Base-by-base conservation (phyloP, 64 coral and sea anemone genomes). In the Dendronephthya gigantea region DNA sequence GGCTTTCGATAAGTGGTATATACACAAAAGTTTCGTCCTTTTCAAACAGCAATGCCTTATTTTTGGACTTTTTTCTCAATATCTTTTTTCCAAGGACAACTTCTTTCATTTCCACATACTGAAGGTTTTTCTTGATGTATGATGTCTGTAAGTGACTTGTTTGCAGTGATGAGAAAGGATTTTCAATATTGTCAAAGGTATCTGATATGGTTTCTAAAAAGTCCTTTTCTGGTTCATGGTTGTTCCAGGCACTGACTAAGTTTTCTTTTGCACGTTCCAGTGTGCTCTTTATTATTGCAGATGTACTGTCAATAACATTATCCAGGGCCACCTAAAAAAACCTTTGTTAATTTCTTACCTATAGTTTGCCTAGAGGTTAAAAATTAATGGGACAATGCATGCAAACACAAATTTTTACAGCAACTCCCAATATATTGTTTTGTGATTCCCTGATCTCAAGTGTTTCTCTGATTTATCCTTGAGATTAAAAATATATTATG, bases 111-210 rank as follows among this genome's bases (percentile, higher is more conserved):
- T 43, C 85, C 39, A 87, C 58, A 87, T 75, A 48, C 48, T 87
- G 68, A 43, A 87, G 68, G 72, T 74, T 87, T 87, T 75, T 76
- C 38, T 87, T 87, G 40, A 87, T 87, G 47, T 87, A 87, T 49
- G 65, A 47, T 87, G 35, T 43, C 65, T 87, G 85, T 35, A 87
- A 76, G 48, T 87, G 65, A 76, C 10, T 79, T 2, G 72, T 79
- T 36, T 19, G 0, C 72, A 79, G 68, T 30, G 85, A 12, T 74
- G 85, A 72, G 49, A 87, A 87, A 27, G 85, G 85, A 27, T 76
- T n/a, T 30, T 17, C 38, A 29, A 74, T 76, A 29, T 87, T 87
- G 10, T 74, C 68, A 70, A 87, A 87, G 0, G 41, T 49, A 70
- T 87, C 49, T 75, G 39, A 38, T 2, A 87, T 45, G 2, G 66